These are phyloP conservation scores for Tetragonisca angustula DNA, from an alignment of 2,888 invertebrate species.

Conservation along the genomic window DNA sequence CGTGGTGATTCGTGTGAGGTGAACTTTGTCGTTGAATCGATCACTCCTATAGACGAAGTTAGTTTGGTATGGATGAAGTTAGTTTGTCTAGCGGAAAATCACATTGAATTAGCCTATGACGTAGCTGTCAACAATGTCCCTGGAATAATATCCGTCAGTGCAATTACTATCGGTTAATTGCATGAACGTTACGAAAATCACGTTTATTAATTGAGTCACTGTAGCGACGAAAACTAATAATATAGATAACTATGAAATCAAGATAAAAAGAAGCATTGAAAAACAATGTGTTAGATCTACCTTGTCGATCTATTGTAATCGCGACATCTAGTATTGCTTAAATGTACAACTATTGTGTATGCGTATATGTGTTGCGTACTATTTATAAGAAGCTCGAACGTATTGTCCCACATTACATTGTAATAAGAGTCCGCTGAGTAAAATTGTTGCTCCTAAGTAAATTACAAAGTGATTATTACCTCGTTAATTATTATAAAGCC, in stretches of 20 bases:
- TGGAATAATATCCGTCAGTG: not conserved
- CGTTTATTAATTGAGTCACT: not conserved
- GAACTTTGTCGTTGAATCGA: not conserved
- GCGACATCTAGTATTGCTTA: too few relatives aligned
- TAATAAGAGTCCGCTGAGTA: too few relatives aligned
- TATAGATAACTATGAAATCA: not conserved
- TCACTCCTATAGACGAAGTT: slow-evolving; percentile 13
- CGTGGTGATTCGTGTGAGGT: not conserved
- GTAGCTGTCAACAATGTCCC: not conserved
- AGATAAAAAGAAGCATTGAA: not conserved
- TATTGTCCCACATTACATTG: too few relatives aligned
- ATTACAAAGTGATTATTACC: too few relatives aligned
- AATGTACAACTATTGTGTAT: too few relatives aligned
- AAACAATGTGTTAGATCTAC: not conserved
- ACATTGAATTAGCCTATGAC: slow-evolving; percentile 21
- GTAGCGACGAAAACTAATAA: not conserved
- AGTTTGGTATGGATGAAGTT: slow-evolving; percentile 7
- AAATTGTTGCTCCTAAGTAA: too few relatives aligned
- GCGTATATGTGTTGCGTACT: too few relatives aligned
- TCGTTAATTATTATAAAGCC: too few relatives aligned
- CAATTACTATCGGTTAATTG: slow-evolving; percentile 14
- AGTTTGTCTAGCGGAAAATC: slow-evolving; percentile 35
- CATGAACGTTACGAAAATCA: slow-evolving; percentile 1
- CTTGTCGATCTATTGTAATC: too few relatives aligned
- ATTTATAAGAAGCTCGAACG: too few relatives aligned